Percentiles rank a stretch among this genome's conserved stretches.
phyloP scores from a whole-genome alignment of 2,113 vertebrate species.

The Pithys albifrons region DNA sequence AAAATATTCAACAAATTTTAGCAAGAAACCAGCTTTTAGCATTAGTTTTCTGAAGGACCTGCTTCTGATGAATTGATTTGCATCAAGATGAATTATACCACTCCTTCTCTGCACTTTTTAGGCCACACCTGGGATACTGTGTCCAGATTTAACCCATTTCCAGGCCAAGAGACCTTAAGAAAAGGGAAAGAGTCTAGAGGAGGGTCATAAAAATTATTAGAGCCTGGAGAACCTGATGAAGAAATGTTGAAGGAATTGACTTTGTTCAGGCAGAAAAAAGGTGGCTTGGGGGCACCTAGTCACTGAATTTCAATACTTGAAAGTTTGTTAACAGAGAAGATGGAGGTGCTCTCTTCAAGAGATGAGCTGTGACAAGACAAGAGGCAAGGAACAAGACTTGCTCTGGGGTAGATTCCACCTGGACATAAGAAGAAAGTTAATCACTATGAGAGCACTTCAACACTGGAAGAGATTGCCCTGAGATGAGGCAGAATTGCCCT shows the following conservation, averaged over 20 bases:
- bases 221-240: background rate
- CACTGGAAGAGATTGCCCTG: background rate
- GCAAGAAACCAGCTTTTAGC: background rate
- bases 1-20: background rate
- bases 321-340: background rate
- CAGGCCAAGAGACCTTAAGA: background rate
- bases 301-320: background rate
- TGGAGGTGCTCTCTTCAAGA: background rate
- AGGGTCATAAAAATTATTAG: background rate
- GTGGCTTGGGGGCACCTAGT: background rate
- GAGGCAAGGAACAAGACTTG: background rate
- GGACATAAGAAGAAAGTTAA: background rate
- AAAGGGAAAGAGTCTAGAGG: background rate
- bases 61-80: background rate
- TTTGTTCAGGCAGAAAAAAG: background rate
- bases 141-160: background rate
- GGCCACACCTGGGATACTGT: rapidly evolving
- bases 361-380: background rate
- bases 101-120: background rate
- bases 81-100: background rate
- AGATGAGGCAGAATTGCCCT: background rate
- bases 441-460: background rate
- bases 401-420: background rate
- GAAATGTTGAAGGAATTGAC: background rate
- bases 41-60: background rate